A percentile compares a stretch with the other conserved stretches of the same genome.
Evolutionary conservation across 2,888 invertebrate species (phyloP).

Genomic region (Cheilosia pagana): DNA sequence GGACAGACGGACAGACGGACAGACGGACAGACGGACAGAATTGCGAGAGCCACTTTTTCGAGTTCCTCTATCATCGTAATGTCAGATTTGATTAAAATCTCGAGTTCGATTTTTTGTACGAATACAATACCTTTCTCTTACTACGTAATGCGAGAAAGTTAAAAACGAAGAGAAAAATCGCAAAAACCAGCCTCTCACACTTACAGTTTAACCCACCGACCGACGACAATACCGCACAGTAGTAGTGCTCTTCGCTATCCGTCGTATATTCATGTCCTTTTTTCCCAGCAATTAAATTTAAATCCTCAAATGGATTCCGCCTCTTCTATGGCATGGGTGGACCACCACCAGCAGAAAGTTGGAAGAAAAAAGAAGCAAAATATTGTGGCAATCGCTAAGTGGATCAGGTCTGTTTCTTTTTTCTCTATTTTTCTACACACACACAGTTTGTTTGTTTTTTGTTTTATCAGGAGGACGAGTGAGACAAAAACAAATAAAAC

Average conservation of each 20-base stretch:
- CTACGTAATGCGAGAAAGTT: too few relatives aligned
- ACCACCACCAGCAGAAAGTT: constrained; percentile 20
- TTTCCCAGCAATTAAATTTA: constrained; percentile 73
- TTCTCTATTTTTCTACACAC: constrained; percentile 15
- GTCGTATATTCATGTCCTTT: constrained; percentile 59
- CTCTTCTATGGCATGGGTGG: constrained; percentile 29
- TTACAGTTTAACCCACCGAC: constrained; percentile 52
- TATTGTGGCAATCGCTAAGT: constrained; percentile 73
- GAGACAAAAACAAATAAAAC: constrained; percentile 36
- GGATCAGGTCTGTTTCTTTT: constrained; percentile 55
- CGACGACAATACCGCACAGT: constrained; percentile 53
- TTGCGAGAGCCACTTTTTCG: too few relatives aligned
- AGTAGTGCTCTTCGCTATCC: constrained; percentile 2
- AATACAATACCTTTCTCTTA: too few relatives aligned
- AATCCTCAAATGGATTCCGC: constrained; percentile 72
- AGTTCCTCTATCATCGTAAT: too few relatives aligned
- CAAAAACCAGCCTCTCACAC: constrained; percentile 4
- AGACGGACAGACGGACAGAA: too few relatives aligned
- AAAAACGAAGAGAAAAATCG: neutral
- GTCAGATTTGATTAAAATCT: too few relatives aligned
- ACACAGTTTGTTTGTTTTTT: neutral
- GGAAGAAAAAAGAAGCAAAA: constrained; percentile 49
- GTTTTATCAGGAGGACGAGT: constrained; percentile 56
- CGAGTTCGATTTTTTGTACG: too few relatives aligned
- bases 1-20: too few relatives aligned